These are phyloP conservation scores for Mesitornis unicolor DNA, from an alignment of 2,113 vertebrate species.

Conservation along the genomic window DNA sequence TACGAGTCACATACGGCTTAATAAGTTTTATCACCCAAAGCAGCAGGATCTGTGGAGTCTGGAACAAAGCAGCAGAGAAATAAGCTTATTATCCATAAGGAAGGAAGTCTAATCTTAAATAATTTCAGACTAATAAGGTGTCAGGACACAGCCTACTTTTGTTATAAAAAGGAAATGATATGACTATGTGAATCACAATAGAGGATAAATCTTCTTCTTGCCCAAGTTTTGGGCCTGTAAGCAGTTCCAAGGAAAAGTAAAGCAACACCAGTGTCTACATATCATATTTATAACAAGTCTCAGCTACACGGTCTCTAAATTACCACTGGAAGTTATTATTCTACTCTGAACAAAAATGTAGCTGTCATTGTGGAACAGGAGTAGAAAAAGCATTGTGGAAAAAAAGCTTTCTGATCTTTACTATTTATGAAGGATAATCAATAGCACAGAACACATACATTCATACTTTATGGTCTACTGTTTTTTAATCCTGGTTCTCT, in stretches of 20 bases:
- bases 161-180: background rate
- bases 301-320: background rate
- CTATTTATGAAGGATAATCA: background rate
- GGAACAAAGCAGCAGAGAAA: background rate
- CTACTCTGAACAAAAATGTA: background rate
- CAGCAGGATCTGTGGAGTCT: background rate
- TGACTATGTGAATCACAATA: background rate
- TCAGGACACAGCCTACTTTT: background rate
- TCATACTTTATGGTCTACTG: background rate
- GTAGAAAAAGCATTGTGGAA: background rate
- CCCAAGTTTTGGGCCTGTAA: background rate
- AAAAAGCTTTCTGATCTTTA: background rate
- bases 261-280: background rate
- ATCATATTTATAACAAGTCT: background rate
- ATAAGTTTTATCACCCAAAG: background rate
- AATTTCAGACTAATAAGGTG: background rate
- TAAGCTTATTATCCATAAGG: background rate
- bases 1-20: background rate
- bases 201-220: background rate
- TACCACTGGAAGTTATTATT: background rate
- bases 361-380: background rate
- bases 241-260: background rate
- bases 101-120: background rate
- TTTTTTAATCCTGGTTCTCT: background rate
- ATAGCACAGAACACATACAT: background rate